phyloP scores from a whole-genome alignment of 2,888 invertebrate genomes.

The Philereme transversata region DNA sequence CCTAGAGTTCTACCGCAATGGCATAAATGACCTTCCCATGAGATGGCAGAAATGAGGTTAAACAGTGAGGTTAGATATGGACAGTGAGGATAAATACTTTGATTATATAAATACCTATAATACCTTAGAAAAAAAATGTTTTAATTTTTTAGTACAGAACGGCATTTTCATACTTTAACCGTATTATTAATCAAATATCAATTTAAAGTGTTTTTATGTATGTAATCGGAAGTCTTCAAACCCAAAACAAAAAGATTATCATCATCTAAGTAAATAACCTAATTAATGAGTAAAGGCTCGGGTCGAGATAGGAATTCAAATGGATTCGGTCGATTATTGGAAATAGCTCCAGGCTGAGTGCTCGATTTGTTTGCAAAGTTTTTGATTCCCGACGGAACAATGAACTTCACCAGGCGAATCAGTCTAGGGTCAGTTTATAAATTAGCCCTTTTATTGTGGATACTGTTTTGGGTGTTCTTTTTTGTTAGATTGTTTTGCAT shows the following conservation, averaged over 20 bases:
- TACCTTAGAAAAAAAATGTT: no score
- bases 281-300: conserved; percentile 43
- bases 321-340: conserved; percentile 53
- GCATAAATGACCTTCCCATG: no score
- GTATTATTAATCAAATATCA: neutral
- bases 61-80: no score
- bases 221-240: conserved; percentile 1
- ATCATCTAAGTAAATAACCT: conserved; percentile 43
- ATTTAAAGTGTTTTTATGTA: no score
- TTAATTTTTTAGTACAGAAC: no score
- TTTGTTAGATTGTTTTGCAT: conserved; percentile 13
- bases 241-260: conserved; percentile 21
- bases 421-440: conserved; percentile 28
- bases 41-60: no score
- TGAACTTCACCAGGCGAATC: conserved; percentile 26
- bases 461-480: neutral
- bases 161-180: neutral
- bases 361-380: conserved; percentile 52
- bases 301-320: conserved; percentile 44
- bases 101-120: no score
- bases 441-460: conserved; percentile 23
- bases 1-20: no score
- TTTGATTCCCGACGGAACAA: conserved; percentile 46
- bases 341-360: conserved; percentile 45
- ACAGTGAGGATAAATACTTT: no score